phyloP scores from a whole-genome alignment of 2,797 vertebrate species.

The Xiphorhynchus erythropygius region DNA sequence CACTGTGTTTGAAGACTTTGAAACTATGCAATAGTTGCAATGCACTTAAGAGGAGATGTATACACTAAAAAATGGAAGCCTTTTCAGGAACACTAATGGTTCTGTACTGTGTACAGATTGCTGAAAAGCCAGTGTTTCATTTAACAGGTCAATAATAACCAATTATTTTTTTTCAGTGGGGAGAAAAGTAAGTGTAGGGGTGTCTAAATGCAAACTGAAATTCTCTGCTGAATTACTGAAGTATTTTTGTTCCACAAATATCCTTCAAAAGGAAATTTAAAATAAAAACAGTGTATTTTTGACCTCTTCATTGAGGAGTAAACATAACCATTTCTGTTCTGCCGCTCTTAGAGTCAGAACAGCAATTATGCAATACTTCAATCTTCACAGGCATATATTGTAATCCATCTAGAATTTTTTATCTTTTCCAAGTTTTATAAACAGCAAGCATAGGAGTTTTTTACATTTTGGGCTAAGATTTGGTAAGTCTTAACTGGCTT shows the following conservation, averaged over 20 bases:
- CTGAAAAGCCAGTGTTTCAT: conserved; percentile 49
- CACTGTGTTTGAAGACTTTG: conserved; percentile 27
- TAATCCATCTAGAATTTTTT: conserved; percentile 16
- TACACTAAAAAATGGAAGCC: not conserved
- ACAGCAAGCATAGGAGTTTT: not conserved
- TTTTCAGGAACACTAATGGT: conserved; percentile 26
- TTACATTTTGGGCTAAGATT: conserved; percentile 6
- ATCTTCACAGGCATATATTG: not conserved
- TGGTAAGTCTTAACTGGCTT: not conserved
- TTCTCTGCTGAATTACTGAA: not conserved
- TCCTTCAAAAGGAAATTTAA: conserved; percentile 37
- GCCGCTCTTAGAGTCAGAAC: not conserved
- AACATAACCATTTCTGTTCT: not conserved
- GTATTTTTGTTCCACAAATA: conserved; percentile 18
- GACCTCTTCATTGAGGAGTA: not conserved
- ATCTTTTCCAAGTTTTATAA: conserved; percentile 43
- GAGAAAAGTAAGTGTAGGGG: not conserved
- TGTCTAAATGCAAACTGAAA: not conserved
- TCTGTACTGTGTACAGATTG: conserved; percentile 37
- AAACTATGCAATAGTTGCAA: conserved; percentile 45
- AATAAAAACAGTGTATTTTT: conserved; percentile 8
- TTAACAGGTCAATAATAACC: not conserved
- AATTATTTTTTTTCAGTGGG: not conserved
- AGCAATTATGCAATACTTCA: conserved; percentile 22
- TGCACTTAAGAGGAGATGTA: conserved; percentile 14